These are phyloP conservation scores for Leptinotarsa juncta DNA, from an alignment of 2,888 invertebrate species.

Conservation along the genomic window DNA sequence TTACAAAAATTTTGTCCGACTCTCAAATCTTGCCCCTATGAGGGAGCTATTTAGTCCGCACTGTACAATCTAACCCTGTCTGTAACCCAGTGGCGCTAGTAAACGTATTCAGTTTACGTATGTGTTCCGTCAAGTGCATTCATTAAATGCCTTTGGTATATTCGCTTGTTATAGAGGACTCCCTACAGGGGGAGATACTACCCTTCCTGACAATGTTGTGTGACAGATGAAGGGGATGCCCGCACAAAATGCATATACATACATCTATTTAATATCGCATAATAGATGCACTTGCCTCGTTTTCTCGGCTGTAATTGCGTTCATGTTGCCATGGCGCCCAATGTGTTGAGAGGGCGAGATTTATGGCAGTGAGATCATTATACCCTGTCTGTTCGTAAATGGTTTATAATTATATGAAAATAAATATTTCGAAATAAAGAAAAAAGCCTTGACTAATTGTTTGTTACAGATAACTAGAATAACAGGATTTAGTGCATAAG, in stretches of 20 bases:
- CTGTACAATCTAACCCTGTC: constrained; percentile 17
- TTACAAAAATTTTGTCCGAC: too few relatives aligned
- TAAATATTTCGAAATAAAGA: too few relatives aligned
- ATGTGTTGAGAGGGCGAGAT: constrained; percentile 19
- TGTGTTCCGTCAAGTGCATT: constrained; percentile 60
- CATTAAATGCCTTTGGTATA: constrained; percentile 64
- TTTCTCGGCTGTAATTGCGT: constrained; percentile 33
- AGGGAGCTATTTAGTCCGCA: too few relatives aligned
- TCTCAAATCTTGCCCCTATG: too few relatives aligned
- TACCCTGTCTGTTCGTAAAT: neutral
- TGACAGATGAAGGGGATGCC: constrained; percentile 25
- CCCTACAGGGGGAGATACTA: constrained; percentile 61
- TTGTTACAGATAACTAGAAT: too few relatives aligned
- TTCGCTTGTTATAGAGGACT: constrained; percentile 62
- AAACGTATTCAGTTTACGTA: constrained; percentile 42
- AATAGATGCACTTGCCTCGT: constrained; percentile 44
- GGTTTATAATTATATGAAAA: too few relatives aligned
- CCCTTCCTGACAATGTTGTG: constrained; percentile 56
- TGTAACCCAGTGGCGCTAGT: constrained; percentile 31
- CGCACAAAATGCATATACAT: constrained; percentile 31
- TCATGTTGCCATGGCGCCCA: constrained; percentile 37
- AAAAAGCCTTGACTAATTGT: too few relatives aligned
- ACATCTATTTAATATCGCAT: constrained; percentile 31
- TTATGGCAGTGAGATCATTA: neutral
- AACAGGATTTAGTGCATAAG: too few relatives aligned